Base-by-base conservation (phyloP, 2,113 vertebrate genomes). In the Sakesphorus luctuosus region DNA sequence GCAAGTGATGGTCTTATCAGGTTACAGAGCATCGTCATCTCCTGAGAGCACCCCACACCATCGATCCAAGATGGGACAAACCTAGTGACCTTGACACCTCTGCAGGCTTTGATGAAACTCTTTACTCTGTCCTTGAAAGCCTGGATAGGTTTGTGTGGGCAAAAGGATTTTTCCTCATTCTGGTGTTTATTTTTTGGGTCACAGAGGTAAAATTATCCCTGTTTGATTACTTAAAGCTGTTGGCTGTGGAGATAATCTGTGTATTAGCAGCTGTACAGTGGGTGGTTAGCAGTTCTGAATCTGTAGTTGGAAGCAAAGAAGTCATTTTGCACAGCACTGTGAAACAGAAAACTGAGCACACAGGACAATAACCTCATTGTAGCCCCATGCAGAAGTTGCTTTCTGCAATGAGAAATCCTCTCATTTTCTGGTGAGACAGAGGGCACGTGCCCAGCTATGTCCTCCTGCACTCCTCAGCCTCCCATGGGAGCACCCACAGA, bases 191-290 rank as follows among this genome's bases (percentile, higher is more conserved):
- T 95, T 94, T 63, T 74, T 86, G 47, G 63, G 56, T 81, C 94
- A 83, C 89, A 86, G 92, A 91, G 87, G 95, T 86, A 96, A 86
- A 96, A 95, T 96, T 91, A 84, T 95, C 91, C 79, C 94, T 88
- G 92, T 88, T 96, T 94, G 93, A 97, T 96, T 91, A 93, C 90
- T 97, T 93, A 91, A 96, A 96, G 95, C 85, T 96, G 93, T 62
- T 97, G 93, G 89, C 93, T 87, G 93, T 47, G 68, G 90, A 90
- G 90, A 89, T 94, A 93, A 95, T 95, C 91, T 83, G 53, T 80
- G 82, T 83, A 92, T 96, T 96, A 93, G 90, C 93, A 93, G 87
- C 90, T 91, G 68, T 94, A 82, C 29, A 0, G 93, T 93, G 95
- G 90, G 87, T 93, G 90, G 90, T 85, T 90, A 55, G 71, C 75